Evolutionary conservation across 2,888 invertebrate species (phyloP), one percentile per base, ranked within the genome.

Genomic region (Chaetoderma sp.): DNA sequence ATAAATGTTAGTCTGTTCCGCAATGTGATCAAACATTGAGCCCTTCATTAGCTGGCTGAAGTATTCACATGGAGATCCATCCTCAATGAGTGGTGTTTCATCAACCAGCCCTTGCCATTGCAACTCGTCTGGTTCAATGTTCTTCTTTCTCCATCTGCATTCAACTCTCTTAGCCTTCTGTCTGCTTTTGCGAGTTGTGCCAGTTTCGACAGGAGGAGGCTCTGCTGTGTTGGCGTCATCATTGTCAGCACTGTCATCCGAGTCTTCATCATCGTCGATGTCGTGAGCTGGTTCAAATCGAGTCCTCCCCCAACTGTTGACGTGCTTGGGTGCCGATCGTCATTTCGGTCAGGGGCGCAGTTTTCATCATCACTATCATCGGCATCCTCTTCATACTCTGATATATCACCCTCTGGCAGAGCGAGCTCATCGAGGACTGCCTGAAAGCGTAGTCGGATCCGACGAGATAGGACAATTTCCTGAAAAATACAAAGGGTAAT

Each of bases 1-100:
- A 23, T 58, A 65, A 18, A 65, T 67, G 60, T 65, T 65, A 16
- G 63, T 47, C 42, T 56, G 57, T 25, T 66, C 62, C 25, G 62
- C 50, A 3, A 63, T 63, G 30, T 39, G 32, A 18, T 63, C 45
- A 59, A 65, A 16, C 25, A 66, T 57, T 49, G 58, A 36, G 36
- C 58, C 59, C 6, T 44, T 57, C 13, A 67, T 44, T 32, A 70
- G 28, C 21, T 33, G 49, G 49, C 47, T 47, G 54, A 70, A 67
- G 47, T 62, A 67, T 28, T 64, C 60, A 36, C 49, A 45, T 18
- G 64, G 65, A n/a, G 64, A 32, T 21, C 25, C 36, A 8, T 62
- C 30, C 5, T 61, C 62, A 23, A 27, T 44, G 16, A 58, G 61
- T 25, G 65, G 58, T 10, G 57, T 62, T 49, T 68, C 55, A 18